Evolutionary conservation across 2,888 invertebrate genomes (phyloP), one percentile per base, ranked within the genome.

Genomic region (Stenoptilia bipunctidactyla): DNA sequence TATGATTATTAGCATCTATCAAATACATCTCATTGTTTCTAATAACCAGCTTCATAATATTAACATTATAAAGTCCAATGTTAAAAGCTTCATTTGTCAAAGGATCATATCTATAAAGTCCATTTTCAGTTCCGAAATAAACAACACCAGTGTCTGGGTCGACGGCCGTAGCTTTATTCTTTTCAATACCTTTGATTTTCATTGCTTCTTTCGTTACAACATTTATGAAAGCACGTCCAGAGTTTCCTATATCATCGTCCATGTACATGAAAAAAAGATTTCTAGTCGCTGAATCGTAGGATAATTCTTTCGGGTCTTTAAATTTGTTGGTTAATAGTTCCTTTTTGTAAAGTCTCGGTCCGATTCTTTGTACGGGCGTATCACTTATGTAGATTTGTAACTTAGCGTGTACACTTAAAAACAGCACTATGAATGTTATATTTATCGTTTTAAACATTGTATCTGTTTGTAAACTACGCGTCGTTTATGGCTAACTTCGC

Each of bases 181-280:
- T 70, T 38, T 55, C 46, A 12, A 82, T 76, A 0, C 77, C 76
- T 39, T 58, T 51, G 1, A 82, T 64, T 60, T 69, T 79, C 36
- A 35, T 53, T 0, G 61, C 39, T 42, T 65, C 46, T 52, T 75
- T 80, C 1, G 76, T 77, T 2, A 73, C 50, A 1, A 74, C 49
- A 46, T 82, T 82, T 0, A 80, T 47, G 33, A 46, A 61, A 2
- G 74, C 80, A 15, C 82, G 54, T 39, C 79, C 73, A 1, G 82
- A 79, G 40, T 80, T 74, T 45, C 72, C 66, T 43, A 73, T 40
- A 2, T 44, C 41, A 35, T 74, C 72, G 15, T 82, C 80, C 80
- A 82, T 82, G 53, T 77, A 75, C 71, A 75, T 75, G 45, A 82
- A 82, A 43, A 61, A 80, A 1, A 82, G 52, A 37, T 74, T 77